Evolutionary conservation across 37 sponge, comb jelly and placozoan genomes (phyloP).

Genomic region (Bolinopsis microptera): DNA sequence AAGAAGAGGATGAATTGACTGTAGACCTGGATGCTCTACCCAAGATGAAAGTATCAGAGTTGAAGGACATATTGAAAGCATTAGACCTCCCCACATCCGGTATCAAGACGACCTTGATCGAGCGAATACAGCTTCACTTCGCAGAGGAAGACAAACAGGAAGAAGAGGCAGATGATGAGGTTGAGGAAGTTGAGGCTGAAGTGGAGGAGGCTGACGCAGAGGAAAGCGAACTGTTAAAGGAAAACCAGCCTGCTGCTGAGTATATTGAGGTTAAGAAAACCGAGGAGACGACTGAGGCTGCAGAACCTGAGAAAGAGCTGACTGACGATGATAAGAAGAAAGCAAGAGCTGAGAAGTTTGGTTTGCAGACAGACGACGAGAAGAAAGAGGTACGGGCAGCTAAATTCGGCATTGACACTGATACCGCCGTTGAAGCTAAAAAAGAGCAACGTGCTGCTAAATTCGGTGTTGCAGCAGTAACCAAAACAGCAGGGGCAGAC

Average conservation of each 20-base stretch:
- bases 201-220: neutral
- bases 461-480: neutral
- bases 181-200: neutral
- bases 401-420: slow-evolving; percentile 39
- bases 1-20: slow-evolving; percentile 45
- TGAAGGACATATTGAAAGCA: slow-evolving; percentile 57
- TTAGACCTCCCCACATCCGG: slow-evolving; percentile 46
- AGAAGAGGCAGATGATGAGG: neutral
- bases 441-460: slow-evolving; percentile 37
- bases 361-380: slow-evolving; percentile 14
- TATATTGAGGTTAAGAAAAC: neutral
- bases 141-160: slow-evolving; percentile 63
- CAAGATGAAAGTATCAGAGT: slow-evolving; percentile 60
- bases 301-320: neutral
- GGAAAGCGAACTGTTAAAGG: neutral
- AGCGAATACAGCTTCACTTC: slow-evolving; percentile 52
- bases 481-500: neutral
- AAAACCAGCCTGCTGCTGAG: neutral
- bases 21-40: slow-evolving; percentile 46
- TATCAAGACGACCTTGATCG: slow-evolving; percentile 25
- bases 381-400: slow-evolving; percentile 45
- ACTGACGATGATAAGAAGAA: slow-evolving; percentile 54
- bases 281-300: neutral
- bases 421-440: neutral
- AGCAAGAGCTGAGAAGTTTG: slow-evolving; percentile 41